phyloP scores from a whole-genome alignment of 2,888 invertebrate genomes.

The Lepidonotus clava region DNA sequence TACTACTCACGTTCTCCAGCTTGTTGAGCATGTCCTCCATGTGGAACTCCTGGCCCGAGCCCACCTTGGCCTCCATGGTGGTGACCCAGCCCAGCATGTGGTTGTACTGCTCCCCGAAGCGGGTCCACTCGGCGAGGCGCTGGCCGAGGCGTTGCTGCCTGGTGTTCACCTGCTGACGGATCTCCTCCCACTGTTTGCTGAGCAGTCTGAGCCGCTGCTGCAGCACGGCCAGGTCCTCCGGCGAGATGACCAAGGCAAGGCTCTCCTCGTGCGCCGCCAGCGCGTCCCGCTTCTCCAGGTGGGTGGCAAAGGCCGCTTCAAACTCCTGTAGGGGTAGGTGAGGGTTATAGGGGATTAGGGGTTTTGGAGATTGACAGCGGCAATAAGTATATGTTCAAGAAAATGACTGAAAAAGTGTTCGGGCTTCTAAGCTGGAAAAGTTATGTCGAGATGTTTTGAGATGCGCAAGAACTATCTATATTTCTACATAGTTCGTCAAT shows the following conservation, averaged over 20 bases:
- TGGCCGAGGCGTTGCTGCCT: constrained; percentile 61
- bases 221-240: constrained; percentile 76
- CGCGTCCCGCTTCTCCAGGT: constrained; percentile 70
- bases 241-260: constrained; percentile 69
- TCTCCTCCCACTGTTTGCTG: constrained; percentile 79
- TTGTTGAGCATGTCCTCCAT: constrained; percentile 77
- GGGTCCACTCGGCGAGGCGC: constrained; percentile 72
- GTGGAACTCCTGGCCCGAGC: constrained; percentile 72
- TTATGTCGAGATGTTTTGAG: no score
- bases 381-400: no score
- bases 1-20: constrained; percentile 72
- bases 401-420: no score
- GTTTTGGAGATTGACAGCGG: no score
- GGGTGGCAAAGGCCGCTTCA: constrained; percentile 70
- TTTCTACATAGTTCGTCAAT: no score
- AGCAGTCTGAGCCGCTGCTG: constrained; percentile 76
- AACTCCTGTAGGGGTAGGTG: constrained; percentile 74
- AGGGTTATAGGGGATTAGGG: no score
- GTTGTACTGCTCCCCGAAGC: constrained; percentile 69
- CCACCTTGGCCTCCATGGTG: constrained; percentile 72
- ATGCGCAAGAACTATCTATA: no score
- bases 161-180: constrained; percentile 70
- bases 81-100: constrained; percentile 74
- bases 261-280: constrained; percentile 70
- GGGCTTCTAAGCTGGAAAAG: no score